Evolutionary conservation across 2,113 vertebrate species (phyloP).

Genomic region (Seriola rivoliana): DNA sequence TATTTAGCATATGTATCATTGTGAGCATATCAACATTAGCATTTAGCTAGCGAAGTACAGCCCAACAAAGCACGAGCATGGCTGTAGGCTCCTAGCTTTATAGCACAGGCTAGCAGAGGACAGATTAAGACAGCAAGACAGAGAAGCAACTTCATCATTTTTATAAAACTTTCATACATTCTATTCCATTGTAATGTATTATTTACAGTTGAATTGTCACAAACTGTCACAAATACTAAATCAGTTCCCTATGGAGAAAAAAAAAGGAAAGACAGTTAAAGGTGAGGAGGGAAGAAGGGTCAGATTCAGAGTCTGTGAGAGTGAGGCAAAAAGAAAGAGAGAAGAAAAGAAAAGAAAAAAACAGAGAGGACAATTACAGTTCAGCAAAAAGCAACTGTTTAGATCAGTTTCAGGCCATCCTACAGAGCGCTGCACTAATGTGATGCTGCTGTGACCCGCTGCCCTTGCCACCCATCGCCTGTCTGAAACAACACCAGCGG

Average conservation of each 20-base stretch:
- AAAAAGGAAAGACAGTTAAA: not conserved
- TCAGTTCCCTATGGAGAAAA: not conserved
- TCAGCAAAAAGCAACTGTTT: conserved; percentile 25
- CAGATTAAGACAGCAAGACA: too few relatives aligned
- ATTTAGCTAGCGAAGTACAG: too few relatives aligned
- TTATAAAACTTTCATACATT: too few relatives aligned
- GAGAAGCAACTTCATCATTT: too few relatives aligned
- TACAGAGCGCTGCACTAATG: conserved; percentile 28
- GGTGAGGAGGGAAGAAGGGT: not conserved
- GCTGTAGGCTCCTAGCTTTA: too few relatives aligned
- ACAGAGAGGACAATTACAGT: conserved; percentile 20
- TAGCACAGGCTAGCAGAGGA: too few relatives aligned
- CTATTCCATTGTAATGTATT: too few relatives aligned
- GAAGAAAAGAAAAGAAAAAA: not conserved
- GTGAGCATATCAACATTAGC: too few relatives aligned
- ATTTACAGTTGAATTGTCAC: too few relatives aligned
- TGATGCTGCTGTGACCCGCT: conserved; percentile 58
- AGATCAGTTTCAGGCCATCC: conserved; percentile 57
- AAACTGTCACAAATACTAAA: not conserved
- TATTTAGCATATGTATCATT: too few relatives aligned
- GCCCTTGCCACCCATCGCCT: conserved; percentile 66
- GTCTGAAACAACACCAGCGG: conserved; percentile 44
- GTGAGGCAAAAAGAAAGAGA: not conserved
- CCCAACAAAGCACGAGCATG: too few relatives aligned
- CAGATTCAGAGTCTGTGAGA: not conserved